Conservation (phyloP, 1,140 invertebrate species). For the Brachionus plicatilis region DNA sequence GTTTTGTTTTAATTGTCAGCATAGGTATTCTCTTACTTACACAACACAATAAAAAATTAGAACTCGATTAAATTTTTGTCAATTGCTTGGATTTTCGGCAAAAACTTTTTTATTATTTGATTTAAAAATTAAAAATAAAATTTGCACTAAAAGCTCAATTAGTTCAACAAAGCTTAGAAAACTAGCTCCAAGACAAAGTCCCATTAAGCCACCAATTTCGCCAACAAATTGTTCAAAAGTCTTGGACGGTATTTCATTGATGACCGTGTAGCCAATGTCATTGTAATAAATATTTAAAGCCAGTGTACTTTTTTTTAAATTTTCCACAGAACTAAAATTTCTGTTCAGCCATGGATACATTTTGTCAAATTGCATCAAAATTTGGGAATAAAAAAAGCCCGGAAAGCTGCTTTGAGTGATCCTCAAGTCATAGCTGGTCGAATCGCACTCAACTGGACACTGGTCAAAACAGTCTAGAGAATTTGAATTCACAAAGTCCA, state of each 20-base stretch:
- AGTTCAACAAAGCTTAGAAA: neutral
- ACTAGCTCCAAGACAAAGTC: neutral
- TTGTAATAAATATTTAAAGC: neutral
- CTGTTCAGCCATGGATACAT: neutral
- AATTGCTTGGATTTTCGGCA: neutral
- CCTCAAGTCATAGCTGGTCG: neutral
- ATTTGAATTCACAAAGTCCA: neutral
- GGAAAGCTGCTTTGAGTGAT: neutral
- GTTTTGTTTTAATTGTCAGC: neutral
- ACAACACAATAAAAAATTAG: neutral
- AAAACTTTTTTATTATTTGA: neutral
- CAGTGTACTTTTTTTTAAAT: neutral
- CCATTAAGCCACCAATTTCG: neutral
- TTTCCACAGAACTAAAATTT: neutral
- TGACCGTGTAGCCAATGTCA: neutral
- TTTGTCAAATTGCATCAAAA: neutral
- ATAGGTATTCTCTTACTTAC: neutral
- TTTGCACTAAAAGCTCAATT: neutral
- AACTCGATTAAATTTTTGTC: neutral
- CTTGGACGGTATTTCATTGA: neutral
- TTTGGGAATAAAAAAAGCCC: neutral
- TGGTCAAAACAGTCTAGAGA: neutral
- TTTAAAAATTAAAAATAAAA: neutral
- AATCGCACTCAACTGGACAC: constrained; percentile 11
- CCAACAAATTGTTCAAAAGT: neutral